Evolutionary conservation across 2,113 vertebrate genomes (phyloP), one percentile per base, ranked within the genome.

Genomic region (Synchiropus splendidus): DNA sequence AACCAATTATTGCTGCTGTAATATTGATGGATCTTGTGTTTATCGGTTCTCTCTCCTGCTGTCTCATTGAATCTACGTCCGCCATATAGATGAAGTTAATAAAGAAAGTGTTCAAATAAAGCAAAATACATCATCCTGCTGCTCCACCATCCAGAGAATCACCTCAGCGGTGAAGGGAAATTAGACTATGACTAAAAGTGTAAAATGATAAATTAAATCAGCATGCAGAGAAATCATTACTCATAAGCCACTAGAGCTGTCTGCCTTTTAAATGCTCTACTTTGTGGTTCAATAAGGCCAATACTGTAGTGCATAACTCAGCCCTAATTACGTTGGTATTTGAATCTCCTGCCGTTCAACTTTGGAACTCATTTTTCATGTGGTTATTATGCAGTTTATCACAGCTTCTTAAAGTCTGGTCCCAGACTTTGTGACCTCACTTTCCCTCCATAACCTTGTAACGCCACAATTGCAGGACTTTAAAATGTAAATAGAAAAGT

Each of bases 151-250:
- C 53, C 58, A 41, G 44, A 45, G 43, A 72, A 72, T 73, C 71
- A 72, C 75, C 74, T 66, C 40, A 57, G 30, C 42, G 40, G 46
- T 56, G 50, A 63, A 64, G 54, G 67, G 61, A 75, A 70, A 61
- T 43, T 43, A 38, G 31, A 63, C 38, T 57, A 42, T 11, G 16
- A 54, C 50, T 65, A 48, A 55, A 65, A 63, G 60, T 62, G 48
- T 45, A 59, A 40, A 18, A 56, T 64, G 69, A 74, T 70, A 64
- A 79, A 77, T 78, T 61, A 64, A 70, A 75, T 70, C 64, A 70
- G 58, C 72, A 58, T 27, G 47, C 48, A 45, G 41, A 68, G 62
- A 65, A 68, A 70, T 74, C 60, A 54, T 70, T 78, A 76, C 69
- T 72, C 68, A 71, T 52, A 62, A 64, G 51, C 41, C 56, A 54